These are phyloP conservation scores for Agrochola lota DNA, from an alignment of 2,888 invertebrate species.

Conservation along the genomic window DNA sequence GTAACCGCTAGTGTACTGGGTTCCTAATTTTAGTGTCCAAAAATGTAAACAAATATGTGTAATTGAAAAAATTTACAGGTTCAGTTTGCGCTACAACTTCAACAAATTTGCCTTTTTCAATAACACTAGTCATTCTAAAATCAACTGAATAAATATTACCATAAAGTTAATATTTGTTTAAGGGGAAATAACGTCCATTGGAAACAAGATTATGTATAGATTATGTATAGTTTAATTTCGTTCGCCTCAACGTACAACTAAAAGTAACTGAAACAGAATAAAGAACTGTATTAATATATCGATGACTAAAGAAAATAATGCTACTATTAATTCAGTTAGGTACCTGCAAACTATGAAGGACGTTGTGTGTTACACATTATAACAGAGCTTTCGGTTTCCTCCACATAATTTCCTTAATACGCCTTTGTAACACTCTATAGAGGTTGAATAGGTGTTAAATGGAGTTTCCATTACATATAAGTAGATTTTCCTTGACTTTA, in stretches of 20 bases:
- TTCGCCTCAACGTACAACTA: background rate
- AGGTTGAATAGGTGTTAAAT: constrained; percentile 16
- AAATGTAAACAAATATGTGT: background rate
- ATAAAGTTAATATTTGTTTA: background rate
- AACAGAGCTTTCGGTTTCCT: constrained; percentile 17
- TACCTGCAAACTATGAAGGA: constrained; percentile 17
- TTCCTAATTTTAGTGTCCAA: background rate
- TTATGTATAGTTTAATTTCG: background rate
- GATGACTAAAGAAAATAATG: no score
- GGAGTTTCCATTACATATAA: background rate
- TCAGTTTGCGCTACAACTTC: background rate
- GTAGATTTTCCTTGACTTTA: constrained; percentile 2
- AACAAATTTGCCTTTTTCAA: background rate
- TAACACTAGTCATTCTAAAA: background rate
- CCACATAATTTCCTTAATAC: constrained; percentile 38
- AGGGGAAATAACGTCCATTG: no score
- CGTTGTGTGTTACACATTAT: constrained; percentile 7
- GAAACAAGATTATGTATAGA: no score
- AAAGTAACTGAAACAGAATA: background rate
- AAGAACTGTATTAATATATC: no score
- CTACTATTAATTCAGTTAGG: background rate
- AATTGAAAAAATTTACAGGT: background rate
- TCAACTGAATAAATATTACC: background rate
- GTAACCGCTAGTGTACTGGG: background rate
- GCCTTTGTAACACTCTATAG: constrained; percentile 19